phyloP scores from a whole-genome alignment of 1,140 invertebrate genomes.

The Diplogasteroides magnus region DNA sequence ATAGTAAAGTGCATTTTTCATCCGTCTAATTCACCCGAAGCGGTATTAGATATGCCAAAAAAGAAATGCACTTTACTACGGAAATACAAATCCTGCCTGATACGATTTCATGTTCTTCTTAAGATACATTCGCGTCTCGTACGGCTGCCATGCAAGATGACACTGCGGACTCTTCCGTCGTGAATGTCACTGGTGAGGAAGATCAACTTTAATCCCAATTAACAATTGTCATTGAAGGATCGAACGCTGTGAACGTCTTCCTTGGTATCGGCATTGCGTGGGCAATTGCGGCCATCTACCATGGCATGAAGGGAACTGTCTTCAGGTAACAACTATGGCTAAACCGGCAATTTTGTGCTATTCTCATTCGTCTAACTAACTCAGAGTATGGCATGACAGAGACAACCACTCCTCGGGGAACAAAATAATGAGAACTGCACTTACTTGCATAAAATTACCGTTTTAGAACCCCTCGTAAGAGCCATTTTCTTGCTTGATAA shows the following conservation, averaged over 20 bases:
- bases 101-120: too few relatives aligned
- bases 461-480: too few relatives aligned
- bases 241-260: constrained; percentile 80
- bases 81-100: neutral
- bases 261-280: constrained; percentile 58
- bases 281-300: constrained; percentile 47
- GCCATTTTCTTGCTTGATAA: too few relatives aligned
- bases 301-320: constrained; percentile 36
- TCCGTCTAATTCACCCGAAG: too few relatives aligned
- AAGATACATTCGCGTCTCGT: constrained; percentile 95
- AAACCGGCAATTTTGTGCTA: constrained; percentile 8
- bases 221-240: neutral
- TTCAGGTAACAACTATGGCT: constrained; percentile 26
- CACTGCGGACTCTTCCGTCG: constrained; percentile 91
- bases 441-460: too few relatives aligned
- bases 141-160: constrained; percentile 92
- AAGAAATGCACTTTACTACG: too few relatives aligned
- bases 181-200: constrained; percentile 85
- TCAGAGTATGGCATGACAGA: too few relatives aligned
- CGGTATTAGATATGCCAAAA: too few relatives aligned
- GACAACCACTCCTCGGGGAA: too few relatives aligned
- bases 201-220: constrained; percentile 64
- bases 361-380: too few relatives aligned
- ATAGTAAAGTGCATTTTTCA: too few relatives aligned
- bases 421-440: too few relatives aligned